A percentile compares a stretch with the other conserved stretches of the same genome.
Evolutionary conservation across 2,888 invertebrate species (phyloP).

Genomic region (Ophion ventricosus): DNA sequence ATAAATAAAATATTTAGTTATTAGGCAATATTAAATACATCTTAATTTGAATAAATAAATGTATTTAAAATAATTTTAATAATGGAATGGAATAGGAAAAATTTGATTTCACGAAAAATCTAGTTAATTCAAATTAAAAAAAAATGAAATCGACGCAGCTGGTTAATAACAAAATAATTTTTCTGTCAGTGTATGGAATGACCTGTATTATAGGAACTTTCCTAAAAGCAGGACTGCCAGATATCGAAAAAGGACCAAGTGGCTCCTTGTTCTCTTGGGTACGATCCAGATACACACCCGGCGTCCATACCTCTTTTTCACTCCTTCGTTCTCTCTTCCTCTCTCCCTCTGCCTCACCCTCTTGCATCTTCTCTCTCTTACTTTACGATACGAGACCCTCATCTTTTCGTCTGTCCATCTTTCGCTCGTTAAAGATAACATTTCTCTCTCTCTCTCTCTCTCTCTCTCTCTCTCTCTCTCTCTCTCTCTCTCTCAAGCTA

Average conservation of each 20-base stretch:
- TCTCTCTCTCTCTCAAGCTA: constrained; percentile 24
- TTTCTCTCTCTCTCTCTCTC: constrained; percentile 10
- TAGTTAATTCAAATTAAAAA: too few species aligned
- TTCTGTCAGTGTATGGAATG: not conserved
- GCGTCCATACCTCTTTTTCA: constrained; percentile 14
- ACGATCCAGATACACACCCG: constrained; percentile 29
- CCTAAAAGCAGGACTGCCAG: not conserved
- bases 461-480: constrained; percentile 28
- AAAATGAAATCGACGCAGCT: too few species aligned
- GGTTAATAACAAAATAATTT: too few species aligned
- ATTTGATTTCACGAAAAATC: too few species aligned
- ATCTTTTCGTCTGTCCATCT: constrained; percentile 17
- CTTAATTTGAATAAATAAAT: too few species aligned
- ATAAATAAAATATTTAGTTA: too few species aligned
- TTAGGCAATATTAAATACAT: too few species aligned
- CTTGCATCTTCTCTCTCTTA: constrained; percentile 3
- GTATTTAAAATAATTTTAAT: too few species aligned
- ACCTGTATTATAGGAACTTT: not conserved
- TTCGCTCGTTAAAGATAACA: not conserved
- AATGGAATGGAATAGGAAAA: too few species aligned
- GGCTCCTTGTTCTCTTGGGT: constrained; percentile 48
- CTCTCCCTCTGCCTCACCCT: constrained; percentile 37
- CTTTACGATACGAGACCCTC: constrained; percentile 11
- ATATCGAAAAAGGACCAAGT: constrained; percentile 18
- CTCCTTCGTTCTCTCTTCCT: constrained; percentile 19